phyloP scores from a whole-genome alignment of 2,888 invertebrate species.

The Anodontia alba region DNA sequence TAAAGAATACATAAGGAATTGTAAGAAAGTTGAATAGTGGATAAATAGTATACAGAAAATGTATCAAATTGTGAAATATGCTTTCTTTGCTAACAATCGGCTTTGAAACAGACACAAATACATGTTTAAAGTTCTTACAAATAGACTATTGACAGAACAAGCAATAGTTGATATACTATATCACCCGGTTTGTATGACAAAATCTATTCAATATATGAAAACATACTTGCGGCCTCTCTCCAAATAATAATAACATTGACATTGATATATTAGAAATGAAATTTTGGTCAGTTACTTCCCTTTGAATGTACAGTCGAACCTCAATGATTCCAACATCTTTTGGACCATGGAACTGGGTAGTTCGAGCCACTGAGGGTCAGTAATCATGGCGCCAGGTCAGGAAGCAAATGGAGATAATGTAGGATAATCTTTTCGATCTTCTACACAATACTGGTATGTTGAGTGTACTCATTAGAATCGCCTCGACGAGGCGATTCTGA shows the following conservation, averaged over 20 bases:
- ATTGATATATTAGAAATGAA: neutral
- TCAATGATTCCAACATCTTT: too few species aligned
- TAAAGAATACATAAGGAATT: neutral
- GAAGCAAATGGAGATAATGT: too few species aligned
- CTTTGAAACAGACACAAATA: neutral
- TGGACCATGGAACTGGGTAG: too few species aligned
- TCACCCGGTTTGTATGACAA: neutral
- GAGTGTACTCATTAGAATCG: too few species aligned
- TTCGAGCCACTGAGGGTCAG: too few species aligned
- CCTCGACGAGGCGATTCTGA: too few species aligned
- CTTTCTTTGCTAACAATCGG: neutral
- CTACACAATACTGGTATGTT: too few species aligned
- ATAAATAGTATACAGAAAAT: slow-evolving; percentile 5
- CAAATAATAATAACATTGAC: neutral
- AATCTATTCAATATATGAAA: neutral
- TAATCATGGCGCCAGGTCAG: too few species aligned
- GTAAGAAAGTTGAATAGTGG: slow-evolving; percentile 11
- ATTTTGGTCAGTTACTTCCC: too few species aligned
- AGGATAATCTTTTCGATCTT: too few species aligned
- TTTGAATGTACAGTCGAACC: too few species aligned
- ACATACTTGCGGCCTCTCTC: neutral
- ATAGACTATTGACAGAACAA: neutral
- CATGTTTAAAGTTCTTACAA: neutral
- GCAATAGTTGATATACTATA: neutral
- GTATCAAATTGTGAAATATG: slow-evolving; percentile 1